Conservation (phyloP, 2,113 vertebrate genomes). For the Mirounga angustirostris region DNA sequence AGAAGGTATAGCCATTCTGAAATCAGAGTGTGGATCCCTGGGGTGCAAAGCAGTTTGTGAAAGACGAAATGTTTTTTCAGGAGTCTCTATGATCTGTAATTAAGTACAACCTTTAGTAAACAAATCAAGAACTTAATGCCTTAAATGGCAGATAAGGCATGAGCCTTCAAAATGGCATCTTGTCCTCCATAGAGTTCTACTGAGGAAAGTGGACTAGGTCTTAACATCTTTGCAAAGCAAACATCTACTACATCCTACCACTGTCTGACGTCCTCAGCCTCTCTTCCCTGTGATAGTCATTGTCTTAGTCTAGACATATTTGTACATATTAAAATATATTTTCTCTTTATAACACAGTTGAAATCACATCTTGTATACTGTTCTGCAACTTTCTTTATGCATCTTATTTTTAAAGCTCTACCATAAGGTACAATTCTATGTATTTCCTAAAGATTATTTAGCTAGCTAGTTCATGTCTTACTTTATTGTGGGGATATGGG, state of each 20-base stretch:
- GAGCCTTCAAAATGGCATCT: neutral
- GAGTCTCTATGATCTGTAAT: neutral
- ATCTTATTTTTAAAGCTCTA: neutral
- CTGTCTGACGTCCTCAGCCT: neutral
- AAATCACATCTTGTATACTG: neutral
- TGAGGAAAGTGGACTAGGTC: neutral
- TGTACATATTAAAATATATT: neutral
- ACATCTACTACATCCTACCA: neutral
- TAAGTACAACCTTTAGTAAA: constrained; percentile 2
- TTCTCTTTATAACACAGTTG: neutral
- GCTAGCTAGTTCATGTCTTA: neutral
- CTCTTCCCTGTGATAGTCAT: neutral
- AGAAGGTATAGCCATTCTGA: neutral
- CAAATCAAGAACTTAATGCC: neutral
- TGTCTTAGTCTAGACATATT: neutral
- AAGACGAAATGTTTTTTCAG: neutral
- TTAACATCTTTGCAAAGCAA: neutral
- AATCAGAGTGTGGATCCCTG: neutral
- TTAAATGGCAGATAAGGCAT: neutral
- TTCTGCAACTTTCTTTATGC: neutral
- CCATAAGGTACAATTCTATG: neutral
- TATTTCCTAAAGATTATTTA: neutral
- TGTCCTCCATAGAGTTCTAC: neutral
- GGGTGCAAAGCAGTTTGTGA: neutral
- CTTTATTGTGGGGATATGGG: neutral